These are phyloP conservation scores for Drosophila dunni DNA, from an alignment of 1,140 invertebrate species.

Conservation along the genomic window DNA sequence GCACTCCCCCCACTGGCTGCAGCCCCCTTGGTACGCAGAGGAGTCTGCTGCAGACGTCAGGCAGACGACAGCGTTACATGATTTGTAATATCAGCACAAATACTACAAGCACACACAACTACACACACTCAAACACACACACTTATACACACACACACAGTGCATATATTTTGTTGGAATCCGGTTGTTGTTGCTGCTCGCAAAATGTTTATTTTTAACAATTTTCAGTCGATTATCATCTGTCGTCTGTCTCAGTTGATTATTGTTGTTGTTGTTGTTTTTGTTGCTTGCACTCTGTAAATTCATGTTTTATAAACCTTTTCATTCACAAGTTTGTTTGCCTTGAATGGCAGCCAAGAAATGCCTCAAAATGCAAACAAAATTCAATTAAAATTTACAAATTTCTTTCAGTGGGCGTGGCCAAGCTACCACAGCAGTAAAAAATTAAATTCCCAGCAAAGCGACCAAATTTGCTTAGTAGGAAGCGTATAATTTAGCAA, in stretches of 20 bases:
- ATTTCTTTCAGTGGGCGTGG: not conserved
- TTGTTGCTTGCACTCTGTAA: constrained; percentile 38
- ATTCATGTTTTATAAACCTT: constrained; percentile 20
- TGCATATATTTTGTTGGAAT: constrained; percentile 55
- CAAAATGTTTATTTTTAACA: constrained; percentile 75
- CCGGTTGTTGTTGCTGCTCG: constrained; percentile 59
- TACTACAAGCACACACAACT: constrained; percentile 31
- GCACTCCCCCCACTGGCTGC: not conserved
- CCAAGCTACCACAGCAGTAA: not conserved
- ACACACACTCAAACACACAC: constrained; percentile 24
- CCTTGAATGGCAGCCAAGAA: constrained; percentile 63
- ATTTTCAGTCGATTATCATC: constrained; percentile 76
- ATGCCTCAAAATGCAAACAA: not conserved
- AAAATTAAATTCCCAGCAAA: constrained; percentile 34
- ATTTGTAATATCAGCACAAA: constrained; percentile 79
- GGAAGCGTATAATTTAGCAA: constrained; percentile 52
- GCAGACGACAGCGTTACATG: constrained; percentile 75
- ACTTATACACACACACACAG: constrained; percentile 6
- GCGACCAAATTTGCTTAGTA: constrained; percentile 31
- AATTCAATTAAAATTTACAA: too few species aligned
- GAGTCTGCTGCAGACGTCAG: constrained; percentile 65
- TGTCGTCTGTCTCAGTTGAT: constrained; percentile 52
- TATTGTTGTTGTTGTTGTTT: constrained; percentile 17
- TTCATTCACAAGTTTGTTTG: constrained; percentile 68
- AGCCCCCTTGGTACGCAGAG: constrained; percentile 7